phyloP scores from a whole-genome alignment of 1,140 invertebrate genomes.

The Parapsyche elsis region DNA sequence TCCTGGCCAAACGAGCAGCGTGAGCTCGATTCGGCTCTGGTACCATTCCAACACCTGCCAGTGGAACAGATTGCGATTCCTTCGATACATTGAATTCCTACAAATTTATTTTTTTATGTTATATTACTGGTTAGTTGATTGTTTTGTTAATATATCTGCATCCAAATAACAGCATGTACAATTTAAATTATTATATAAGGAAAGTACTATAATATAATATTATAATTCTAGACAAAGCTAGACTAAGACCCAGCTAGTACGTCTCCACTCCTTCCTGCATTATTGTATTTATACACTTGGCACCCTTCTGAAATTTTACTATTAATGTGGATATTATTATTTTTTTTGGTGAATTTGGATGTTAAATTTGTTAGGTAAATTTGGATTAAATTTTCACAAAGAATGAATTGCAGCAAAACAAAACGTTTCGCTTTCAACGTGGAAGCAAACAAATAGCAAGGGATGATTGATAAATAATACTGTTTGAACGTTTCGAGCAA shows the following conservation, averaged over 20 bases:
- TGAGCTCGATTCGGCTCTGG: constrained; percentile 58
- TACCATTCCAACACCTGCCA: constrained; percentile 54
- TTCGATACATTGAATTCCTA: constrained; percentile 76
- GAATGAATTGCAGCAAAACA: background rate
- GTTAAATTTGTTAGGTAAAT: too few relatives aligned
- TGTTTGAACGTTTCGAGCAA: background rate
- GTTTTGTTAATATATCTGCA: background rate
- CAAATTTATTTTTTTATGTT: constrained; percentile 5
- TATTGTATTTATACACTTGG: too few relatives aligned
- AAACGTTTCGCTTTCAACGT: background rate
- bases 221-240: too few relatives aligned
- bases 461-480: background rate
- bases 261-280: too few relatives aligned
- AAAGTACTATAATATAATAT: too few relatives aligned
- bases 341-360: too few relatives aligned
- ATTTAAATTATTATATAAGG: too few relatives aligned
- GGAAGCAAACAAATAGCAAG: background rate
- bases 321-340: too few relatives aligned
- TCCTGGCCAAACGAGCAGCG: constrained; percentile 68
- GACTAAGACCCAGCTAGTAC: too few relatives aligned
- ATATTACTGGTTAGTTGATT: background rate
- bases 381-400: too few relatives aligned
- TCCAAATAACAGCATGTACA: background rate
- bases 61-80: constrained; percentile 72
- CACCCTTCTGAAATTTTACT: too few relatives aligned